A percentile compares a stretch with the other conserved stretches of the same genome.
phyloP scores from a whole-genome alignment of 2,888 invertebrate genomes.

The Epinotia demarniana region DNA sequence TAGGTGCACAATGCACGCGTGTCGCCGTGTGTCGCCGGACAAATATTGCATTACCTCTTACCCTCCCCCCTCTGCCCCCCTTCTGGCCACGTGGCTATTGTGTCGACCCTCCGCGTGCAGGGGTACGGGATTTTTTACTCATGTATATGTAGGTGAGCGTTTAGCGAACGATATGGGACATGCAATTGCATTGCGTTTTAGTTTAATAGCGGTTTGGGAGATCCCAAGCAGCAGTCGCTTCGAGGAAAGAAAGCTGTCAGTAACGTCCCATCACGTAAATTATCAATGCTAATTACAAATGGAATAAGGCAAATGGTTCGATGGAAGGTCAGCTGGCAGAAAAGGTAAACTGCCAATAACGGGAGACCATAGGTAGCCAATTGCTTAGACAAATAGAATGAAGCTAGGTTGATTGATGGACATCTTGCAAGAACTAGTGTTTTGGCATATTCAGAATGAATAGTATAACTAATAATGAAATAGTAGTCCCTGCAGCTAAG shows the following conservation, averaged over 20 bases:
- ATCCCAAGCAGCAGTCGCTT: neutral
- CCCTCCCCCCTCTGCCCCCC: slow-evolving; percentile 51
- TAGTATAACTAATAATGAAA: no score
- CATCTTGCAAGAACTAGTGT: no score
- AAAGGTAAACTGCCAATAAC: no score
- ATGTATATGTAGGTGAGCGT: slow-evolving; percentile 34
- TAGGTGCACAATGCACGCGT: slow-evolving; percentile 75
- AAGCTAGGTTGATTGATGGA: no score
- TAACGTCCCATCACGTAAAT: neutral
- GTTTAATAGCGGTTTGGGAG: neutral
- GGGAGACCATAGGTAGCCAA: no score
- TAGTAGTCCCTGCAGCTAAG: no score
- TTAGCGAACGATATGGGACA: neutral
- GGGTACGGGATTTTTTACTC: slow-evolving; percentile 65
- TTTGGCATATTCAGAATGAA: no score
- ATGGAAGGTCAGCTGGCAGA: no score
- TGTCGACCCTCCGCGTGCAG: slow-evolving; percentile 62
- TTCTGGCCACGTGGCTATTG: slow-evolving; percentile 65
- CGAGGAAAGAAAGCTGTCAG: neutral
- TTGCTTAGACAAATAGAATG: no score
- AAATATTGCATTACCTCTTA: slow-evolving; percentile 79
- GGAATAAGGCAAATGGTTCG: no score
- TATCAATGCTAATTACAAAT: neutral
- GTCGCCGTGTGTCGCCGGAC: slow-evolving; percentile 80
- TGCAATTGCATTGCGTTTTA: slow-evolving; percentile 21